Evolutionary conservation across 2,113 vertebrate species (phyloP), one percentile per base, ranked within the genome.

Genomic region (Xenus cinereus): DNA sequence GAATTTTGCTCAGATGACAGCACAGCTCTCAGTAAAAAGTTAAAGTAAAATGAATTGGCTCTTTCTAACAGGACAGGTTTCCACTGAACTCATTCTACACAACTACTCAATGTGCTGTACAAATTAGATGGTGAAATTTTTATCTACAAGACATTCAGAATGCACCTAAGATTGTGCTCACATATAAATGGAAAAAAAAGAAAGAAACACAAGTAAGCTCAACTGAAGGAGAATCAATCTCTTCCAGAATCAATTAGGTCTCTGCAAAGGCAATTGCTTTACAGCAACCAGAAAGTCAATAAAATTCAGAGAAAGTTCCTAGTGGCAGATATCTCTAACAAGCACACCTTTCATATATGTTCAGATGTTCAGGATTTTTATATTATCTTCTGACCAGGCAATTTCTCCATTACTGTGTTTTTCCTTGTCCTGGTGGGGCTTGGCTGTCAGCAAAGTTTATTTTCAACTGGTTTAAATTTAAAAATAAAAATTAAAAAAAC

Each of bases 221-320:
- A 86, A 26, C 14, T 17, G 20, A 64, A 76, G 78, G 27, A 90
- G 54, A 90, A 88, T 62, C 35, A 39, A 48, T 68, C 43, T 79
- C 14, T 79, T 64, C 35, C 78, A 33, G 18, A 78, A 76, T 57
- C 74, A 46, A 6, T 43, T 57, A 72, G 10, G 13, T 87, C 28
- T 88, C 75, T 62, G 63, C 59, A 85, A 82, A 92, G 37, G 37
- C 45, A 79, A 53, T 12, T 92, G 43, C 57, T 85, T 87, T 64
- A 56, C 53, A 82, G 39, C 51, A 91, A 48, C 23, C 33, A 83
- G 75, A 82, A 88, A 60, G 24, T 18, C 35, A 87, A 23, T 33
- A 35, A 24, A 84, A 75, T 35, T 59, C 56, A 72, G 69, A 67
- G 48, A 27, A 84, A 82, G 6, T 27, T 79, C 37, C 7, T 30